phyloP scores from a whole-genome alignment of 2,797 vertebrate genomes.

The Catamblyrhynchus diadema region DNA sequence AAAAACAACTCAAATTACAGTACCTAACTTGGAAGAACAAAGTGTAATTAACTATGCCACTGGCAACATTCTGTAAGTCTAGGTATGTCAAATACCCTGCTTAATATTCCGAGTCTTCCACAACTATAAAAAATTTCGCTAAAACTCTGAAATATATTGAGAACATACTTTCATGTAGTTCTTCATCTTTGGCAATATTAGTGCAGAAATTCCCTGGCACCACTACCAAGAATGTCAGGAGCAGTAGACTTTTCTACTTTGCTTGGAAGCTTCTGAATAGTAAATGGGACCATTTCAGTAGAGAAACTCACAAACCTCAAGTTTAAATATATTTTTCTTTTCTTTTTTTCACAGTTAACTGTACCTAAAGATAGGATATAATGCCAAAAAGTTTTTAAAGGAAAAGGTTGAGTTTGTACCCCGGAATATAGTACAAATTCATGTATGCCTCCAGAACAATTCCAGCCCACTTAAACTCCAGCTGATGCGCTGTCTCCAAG shows the following conservation, averaged over 20 bases:
- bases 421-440: background rate
- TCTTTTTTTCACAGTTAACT: background rate
- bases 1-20: background rate
- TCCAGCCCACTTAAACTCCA: background rate
- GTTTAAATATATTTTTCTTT: background rate
- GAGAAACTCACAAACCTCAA: background rate
- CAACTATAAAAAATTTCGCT: background rate
- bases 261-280: background rate
- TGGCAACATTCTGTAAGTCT: background rate
- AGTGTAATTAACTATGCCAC: background rate
- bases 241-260: background rate
- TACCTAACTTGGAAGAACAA: background rate
- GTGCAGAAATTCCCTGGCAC: conserved; percentile 29
- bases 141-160: conserved; percentile 9
- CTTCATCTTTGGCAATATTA: conserved; percentile 21
- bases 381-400: background rate
- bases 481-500: background rate
- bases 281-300: background rate
- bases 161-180: conserved; percentile 17
- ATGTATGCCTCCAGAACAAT: background rate
- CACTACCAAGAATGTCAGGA: background rate
- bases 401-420: background rate
- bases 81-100: background rate
- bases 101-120: background rate
- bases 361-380: background rate